Base-by-base conservation (phyloP, 1,140 invertebrate genomes). In the Drosophila seguyi region DNA sequence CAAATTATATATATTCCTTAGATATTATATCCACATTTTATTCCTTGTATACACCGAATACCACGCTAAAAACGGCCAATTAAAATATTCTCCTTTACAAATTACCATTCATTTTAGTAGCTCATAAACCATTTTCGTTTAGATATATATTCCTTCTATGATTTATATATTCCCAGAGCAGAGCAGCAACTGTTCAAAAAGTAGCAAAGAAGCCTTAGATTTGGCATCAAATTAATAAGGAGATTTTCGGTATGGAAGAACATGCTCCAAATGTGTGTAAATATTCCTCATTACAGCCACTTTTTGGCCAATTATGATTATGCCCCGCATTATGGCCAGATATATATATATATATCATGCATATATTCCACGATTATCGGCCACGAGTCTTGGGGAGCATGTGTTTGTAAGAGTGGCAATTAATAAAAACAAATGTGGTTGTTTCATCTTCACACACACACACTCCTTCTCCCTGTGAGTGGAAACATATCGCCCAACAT, bases 391-490 rank as follows among this genome's bases (percentile, higher is more conserved):
- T 18, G 56, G 56, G 56, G 45, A 57, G 53, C 48, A 59, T 66
- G 58, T 66, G 41, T 67, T 42, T n/a, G 69, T 86, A 79, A 75
- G 77, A 79, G 76, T 55, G 83, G 79, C 83, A 82, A 86, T 87
- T 86, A 86, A 86, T 87, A 79, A 86, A 55, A 87, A 71, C 85
- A 86, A 87, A 87, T 82, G 83, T 73, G 75, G 63, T 72, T 67
- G 80, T 81, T 78, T 78, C 74, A 62, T 47, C 57, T 73, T 39
- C n/a, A 18, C 48, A 22, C 31, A 14, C n/a, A 31, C 65, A 50
- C 31, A 27, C 31, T 34, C 31, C 29, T 31, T 6, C 38, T 47
- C 1, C 38, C 47, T 71, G 36, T 78, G 75, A 78, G 75, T 78
- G 75, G 65, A 78, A 78, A 78, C 75, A 78, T 78, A 78, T 68